Evolutionary conservation across 2,113 vertebrate species (phyloP).

Genomic region (Pangasianodon hypophthalmus): DNA sequence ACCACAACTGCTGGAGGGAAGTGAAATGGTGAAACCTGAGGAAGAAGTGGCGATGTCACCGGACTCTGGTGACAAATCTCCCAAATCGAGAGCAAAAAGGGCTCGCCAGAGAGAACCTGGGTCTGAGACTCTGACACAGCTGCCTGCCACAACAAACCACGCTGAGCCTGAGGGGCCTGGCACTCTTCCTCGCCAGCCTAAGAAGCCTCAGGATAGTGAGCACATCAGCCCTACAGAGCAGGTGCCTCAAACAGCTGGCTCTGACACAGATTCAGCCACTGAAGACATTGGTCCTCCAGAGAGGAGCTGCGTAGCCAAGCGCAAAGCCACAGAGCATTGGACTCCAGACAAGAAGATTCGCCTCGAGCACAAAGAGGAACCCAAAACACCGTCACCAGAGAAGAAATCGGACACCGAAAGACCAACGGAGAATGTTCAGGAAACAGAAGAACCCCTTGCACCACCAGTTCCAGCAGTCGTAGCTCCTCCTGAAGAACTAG

Average conservation of each 20-base stretch:
- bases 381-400: slow-evolving; percentile 50
- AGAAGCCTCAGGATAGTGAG: slow-evolving; percentile 65
- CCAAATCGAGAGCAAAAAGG: slow-evolving; percentile 83
- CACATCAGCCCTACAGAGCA: slow-evolving; percentile 55
- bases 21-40: slow-evolving; percentile 56
- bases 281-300: slow-evolving; percentile 76
- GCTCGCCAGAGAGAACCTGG: slow-evolving; percentile 76
- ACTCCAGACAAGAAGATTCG: slow-evolving; percentile 83
- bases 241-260: slow-evolving; percentile 57
- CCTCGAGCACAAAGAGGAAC: slow-evolving; percentile 77
- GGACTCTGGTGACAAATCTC: slow-evolving; percentile 69
- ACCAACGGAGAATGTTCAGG: slow-evolving; percentile 29
- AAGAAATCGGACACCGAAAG: slow-evolving; percentile 68
- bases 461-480: background rate
- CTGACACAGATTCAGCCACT: slow-evolving; percentile 79
- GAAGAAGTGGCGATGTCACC: slow-evolving; percentile 45
- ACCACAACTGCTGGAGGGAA: slow-evolving; percentile 43
- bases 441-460: slow-evolving; percentile 42
- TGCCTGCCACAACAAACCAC: slow-evolving; percentile 60
- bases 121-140: slow-evolving; percentile 72
- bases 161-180: slow-evolving; percentile 54
- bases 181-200: slow-evolving; percentile 45
- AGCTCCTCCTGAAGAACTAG: slow-evolving; percentile 62
- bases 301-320: slow-evolving; percentile 73
- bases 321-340: slow-evolving; percentile 81